Conservation (phyloP, 1,140 invertebrate species). For the Oscheius sp. region DNA sequence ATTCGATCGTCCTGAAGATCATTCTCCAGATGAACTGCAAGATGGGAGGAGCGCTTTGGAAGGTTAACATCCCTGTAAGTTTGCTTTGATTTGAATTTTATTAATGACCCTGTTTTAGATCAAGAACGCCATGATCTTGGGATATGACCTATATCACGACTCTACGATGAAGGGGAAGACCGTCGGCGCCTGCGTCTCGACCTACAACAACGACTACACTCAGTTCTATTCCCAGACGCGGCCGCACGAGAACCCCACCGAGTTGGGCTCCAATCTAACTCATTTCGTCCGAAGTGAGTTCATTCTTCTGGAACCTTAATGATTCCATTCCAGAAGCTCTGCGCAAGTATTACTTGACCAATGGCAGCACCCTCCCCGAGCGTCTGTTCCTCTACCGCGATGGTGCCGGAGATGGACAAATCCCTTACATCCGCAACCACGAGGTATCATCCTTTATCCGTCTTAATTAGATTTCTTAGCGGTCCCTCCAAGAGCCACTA, state of each 20-base stretch:
- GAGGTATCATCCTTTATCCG: too few relatives aligned
- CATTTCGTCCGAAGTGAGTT: constrained; percentile 29
- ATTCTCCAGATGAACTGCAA: constrained; percentile 38
- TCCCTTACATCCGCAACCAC: constrained; percentile 29
- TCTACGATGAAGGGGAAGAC: constrained; percentile 34
- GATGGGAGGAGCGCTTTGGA: constrained; percentile 36
- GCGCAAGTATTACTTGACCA: constrained; percentile 22
- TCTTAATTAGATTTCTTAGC: too few relatives aligned
- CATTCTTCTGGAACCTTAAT: too few relatives aligned
- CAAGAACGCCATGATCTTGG: constrained; percentile 20
- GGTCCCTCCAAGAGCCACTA: too few relatives aligned
- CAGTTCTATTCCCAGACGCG: constrained; percentile 31
- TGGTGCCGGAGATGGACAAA: constrained; percentile 36
- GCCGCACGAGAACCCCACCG: constrained; percentile 31
- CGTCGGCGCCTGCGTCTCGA: constrained; percentile 32
- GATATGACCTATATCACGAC: constrained; percentile 37
- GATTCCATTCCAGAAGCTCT: too few relatives aligned
- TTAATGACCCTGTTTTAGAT: too few relatives aligned
- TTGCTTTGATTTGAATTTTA: neutral
- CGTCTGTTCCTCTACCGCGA: constrained; percentile 30
- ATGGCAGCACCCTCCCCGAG: constrained; percentile 18
- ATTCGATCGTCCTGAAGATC: constrained; percentile 33
- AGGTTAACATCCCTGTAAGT: constrained; percentile 17
- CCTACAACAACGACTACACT: constrained; percentile 31
- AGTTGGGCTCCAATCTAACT: constrained; percentile 27